Base-by-base conservation (phyloP, 2,888 invertebrate species). In the Platycheirus rosarum region DNA sequence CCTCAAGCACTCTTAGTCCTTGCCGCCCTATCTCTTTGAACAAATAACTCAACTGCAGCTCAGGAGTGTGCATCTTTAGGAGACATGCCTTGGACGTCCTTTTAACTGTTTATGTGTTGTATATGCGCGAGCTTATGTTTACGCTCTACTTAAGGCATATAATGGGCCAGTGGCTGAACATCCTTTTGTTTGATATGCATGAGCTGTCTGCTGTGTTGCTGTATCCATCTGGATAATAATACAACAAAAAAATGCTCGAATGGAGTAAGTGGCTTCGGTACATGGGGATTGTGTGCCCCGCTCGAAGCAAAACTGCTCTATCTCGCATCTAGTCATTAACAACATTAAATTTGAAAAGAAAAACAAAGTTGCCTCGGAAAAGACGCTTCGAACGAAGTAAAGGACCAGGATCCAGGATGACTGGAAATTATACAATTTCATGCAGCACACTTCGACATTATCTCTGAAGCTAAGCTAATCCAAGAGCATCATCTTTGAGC, bases 61-160 rank as follows among this genome's bases (percentile, higher is more conserved):
- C 23, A 32, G 8, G 29, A 6, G 29, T n/a, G 26, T 44, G 16
- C 60, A 44, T 44, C 29, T 44, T 9, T 14, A 44, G n/a, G 16
- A 44, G 16, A 60, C n/a, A 37, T 18, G 13, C n/a, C 5, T 4
- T 20, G 53, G 53, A 57, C 29, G 37, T 66, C 60, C 66, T 46
- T 78, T 62, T 16, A 46, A 20, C 23, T 60, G 51, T 60, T 35
- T 37, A n/a, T 14, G n/a, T 14, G 8, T 40, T 57, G 49, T 51
- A 26, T 63, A 55, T 44, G 26, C 2, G n/a, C 42, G 29, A 60
- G 46, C 44, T 42, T 71, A 73, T 68, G 60, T 44, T 73, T 73
- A 68, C 66, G 78, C 51, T 73, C 73, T 62, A 78, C 66, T 73
- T 78, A 62, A 40, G 53, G 37, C 53, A 44, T 16, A 78, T 66